phyloP scores from a whole-genome alignment of 2,797 vertebrate genomes.

The Ptychobarbus kaznakovi region DNA sequence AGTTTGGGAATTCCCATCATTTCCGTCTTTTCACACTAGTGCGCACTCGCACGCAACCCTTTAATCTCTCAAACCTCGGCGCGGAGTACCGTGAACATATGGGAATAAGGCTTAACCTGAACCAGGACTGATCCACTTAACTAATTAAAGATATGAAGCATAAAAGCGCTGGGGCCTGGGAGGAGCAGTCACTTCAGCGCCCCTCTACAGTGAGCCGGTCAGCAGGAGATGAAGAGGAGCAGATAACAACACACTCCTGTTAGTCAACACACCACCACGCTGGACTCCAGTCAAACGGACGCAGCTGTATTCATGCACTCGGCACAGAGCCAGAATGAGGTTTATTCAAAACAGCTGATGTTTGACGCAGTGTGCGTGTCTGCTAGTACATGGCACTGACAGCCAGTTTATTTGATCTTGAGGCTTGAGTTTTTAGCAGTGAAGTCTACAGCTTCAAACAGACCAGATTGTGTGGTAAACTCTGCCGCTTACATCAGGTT shows the following conservation, averaged over 20 bases:
- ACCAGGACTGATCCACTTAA: conserved; percentile 78
- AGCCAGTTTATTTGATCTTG: background rate
- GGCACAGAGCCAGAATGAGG: conserved; percentile 1
- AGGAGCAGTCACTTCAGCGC: conserved; percentile 5
- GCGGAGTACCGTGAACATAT: conserved; percentile 71
- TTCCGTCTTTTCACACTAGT: background rate
- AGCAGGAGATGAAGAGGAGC: background rate
- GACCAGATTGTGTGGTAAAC: background rate
- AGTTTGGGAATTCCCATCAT: conserved; percentile 10
- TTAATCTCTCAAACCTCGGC: conserved; percentile 66
- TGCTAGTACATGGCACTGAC: background rate
- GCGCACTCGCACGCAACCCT: conserved; percentile 49
- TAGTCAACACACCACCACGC: background rate
- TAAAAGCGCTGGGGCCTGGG: conserved; percentile 43
- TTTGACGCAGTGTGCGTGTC: background rate
- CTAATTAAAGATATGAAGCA: conserved; percentile 69
- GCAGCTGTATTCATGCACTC: background rate
- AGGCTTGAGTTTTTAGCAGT: background rate
- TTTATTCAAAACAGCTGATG: conserved; percentile 37
- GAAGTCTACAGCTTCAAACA: background rate
- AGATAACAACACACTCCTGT: background rate
- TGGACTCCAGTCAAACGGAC: conserved; percentile 2
- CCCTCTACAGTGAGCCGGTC: conserved; percentile 4
- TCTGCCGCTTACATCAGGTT: background rate
- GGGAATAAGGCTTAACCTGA: conserved; percentile 73